Base-by-base conservation (phyloP, 2,888 invertebrate species). In the Monopis laevigella region DNA sequence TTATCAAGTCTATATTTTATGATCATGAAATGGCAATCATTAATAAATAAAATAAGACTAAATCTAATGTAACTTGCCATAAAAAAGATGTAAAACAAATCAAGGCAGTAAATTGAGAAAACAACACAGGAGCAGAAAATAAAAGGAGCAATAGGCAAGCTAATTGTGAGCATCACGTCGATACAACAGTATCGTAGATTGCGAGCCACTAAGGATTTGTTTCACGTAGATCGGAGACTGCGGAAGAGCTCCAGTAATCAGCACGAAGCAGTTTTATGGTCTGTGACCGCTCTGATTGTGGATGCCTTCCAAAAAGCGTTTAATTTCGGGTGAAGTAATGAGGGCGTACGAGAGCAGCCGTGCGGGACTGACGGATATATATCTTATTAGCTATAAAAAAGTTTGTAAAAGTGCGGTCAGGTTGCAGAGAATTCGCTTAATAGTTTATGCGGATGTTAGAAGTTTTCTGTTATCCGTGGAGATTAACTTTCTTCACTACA, bases 251-350 rank as follows among this genome's bases (percentile, higher is more conserved):
- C 29, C 29, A 29, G 39, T 26, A 36, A 36, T 34, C 19, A 65
- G 68, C 78, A 77, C 78, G 78, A 51, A 67, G 74, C 65, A 52
- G 62, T 57, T 78, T 78, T 78, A 78, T 78, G 70, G 78, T 61
- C 60, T 72, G 74, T 73, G 71, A 77, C 77, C 61, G 66, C 61
- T 54, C n/a, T 30, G 40, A 40, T 40, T 40, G 40, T 36, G 63
- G 68, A 66, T 68, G 64, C 66, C 54, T 58, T 70, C 70, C 66
- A 74, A 72, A 73, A 74, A 70, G 71, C 71, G 62, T 72, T 77
- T 73, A 78, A 75, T 74, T 77, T 68, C 60, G 72, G 64, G 54
- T 61, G 54, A 56, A 55, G 58, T 56, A 57, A 56, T 55, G 57
- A 63, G 52, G 56, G 51, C 59, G 55, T 52, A 49, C 51, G 32